Evolutionary conservation across 2,888 invertebrate genomes (phyloP), one percentile per base, ranked within the genome.

Genomic region (Myathropa florea): DNA sequence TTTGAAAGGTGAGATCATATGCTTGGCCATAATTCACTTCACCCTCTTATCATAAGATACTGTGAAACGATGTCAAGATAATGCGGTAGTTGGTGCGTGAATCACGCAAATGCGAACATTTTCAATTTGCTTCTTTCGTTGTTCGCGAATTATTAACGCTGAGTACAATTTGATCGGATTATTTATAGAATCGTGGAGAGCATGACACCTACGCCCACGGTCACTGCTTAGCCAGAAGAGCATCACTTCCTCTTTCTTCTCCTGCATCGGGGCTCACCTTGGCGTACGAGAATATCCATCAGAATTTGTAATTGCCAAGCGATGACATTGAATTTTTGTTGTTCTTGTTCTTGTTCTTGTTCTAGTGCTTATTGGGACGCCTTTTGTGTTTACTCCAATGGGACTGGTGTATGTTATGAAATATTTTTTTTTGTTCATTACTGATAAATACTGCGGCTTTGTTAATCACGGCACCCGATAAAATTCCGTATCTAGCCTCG

Each of bases 1-100:
- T 93, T 95, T 94, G 92, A 96, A 95, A 92, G 96, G 96, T 90
- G 95, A 95, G 83, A 93, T 71, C 60, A 76, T 76, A 23, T 70
- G 57, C 33, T 57, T 70, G 64, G 64, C 46, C 21, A 6, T 23
- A 33, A 60, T 24, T 18, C 21, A 53, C 28, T 10, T 33, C n/a
- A 9, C 57, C 55, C 46, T 28, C 21, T 36, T 18, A 33, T 71
- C 65, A 70, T 60, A 70, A 83, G 73, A 46, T 79, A 79, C 12
- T 53, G 72, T 30, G 26, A 64, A 59, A 65, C 64, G 28, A 36
- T 76, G 67, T 71, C 60, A 72, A 77, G 65, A 70, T 83, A 67
- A 21, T 28, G 33, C 21, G 26, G 26, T 18, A 71, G 28, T 7
- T 46, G 24, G 7, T 53, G 33, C 28, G 73, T 82, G 77, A 85